Percentiles rank a stretch among this genome's conserved stretches.
Evolutionary conservation across 2,888 invertebrate genomes (phyloP).

Genomic region (Philhelius pedissequus): DNA sequence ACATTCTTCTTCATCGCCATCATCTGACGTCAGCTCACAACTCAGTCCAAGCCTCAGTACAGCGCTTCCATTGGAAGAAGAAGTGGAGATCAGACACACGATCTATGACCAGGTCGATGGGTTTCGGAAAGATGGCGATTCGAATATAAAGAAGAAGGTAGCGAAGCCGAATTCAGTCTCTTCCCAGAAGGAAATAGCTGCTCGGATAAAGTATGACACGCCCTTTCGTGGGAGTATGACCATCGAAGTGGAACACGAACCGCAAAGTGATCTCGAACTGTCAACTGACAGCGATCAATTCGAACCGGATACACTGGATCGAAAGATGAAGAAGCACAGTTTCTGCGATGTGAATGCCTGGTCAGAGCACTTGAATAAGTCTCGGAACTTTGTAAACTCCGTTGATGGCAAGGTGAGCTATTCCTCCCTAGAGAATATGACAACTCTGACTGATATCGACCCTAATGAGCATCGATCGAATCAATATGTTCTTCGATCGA

Average conservation of each 20-base stretch:
- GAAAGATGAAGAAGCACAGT: conserved; percentile 84
- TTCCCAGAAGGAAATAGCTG: conserved; percentile 74
- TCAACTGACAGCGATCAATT: conserved; percentile 85
- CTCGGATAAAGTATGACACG: conserved; percentile 82
- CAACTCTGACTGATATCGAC: conserved; percentile 73
- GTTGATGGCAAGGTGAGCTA: conserved; percentile 69
- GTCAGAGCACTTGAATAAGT: conserved; percentile 81
- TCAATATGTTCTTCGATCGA: conserved; percentile 84
- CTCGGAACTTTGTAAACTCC: conserved; percentile 76
- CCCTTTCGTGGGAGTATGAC: conserved; percentile 87
- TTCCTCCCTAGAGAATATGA: conserved; percentile 72
- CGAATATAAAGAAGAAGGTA: conserved; percentile 73
- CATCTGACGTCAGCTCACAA: conserved; percentile 83
- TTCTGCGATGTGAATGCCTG: conserved; percentile 79
- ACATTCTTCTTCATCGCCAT: conserved; percentile 80
- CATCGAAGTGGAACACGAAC: conserved; percentile 90
- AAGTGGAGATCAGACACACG: conserved; percentile 88
- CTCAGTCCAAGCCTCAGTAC: conserved; percentile 87
- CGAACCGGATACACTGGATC: conserved; percentile 91
- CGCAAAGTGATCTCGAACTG: conserved; percentile 86
- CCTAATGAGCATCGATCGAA: conserved; percentile 71
- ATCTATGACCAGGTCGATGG: conserved; percentile 81
- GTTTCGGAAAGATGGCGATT: conserved; percentile 76
- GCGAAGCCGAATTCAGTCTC: conserved; percentile 67
- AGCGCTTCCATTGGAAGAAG: conserved; percentile 88